A percentile compares a stretch with the other conserved stretches of the same genome.
phyloP scores from a whole-genome alignment of 2,113 vertebrate genomes.

The Ochotona princeps region DNA sequence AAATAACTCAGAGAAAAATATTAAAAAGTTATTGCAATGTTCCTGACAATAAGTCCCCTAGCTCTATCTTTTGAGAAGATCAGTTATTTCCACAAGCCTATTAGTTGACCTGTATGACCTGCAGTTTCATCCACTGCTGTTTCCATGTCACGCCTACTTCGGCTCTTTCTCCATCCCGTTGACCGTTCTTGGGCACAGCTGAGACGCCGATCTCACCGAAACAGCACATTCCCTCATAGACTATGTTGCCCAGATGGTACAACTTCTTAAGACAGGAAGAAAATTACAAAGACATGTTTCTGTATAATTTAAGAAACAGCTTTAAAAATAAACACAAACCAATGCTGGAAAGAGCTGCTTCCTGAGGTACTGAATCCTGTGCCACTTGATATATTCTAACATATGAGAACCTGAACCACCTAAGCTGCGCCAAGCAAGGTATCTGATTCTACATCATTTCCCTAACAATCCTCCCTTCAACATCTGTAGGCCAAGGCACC shows the following conservation, averaged over 20 bases:
- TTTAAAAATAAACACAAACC: slow-evolving; percentile 72
- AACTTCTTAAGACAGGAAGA: slow-evolving; percentile 66
- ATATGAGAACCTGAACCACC: slow-evolving; percentile 6
- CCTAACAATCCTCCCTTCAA: not conserved
- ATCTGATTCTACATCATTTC: not conserved
- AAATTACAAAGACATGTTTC: slow-evolving; percentile 62
- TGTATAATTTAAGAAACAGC: slow-evolving; percentile 59
- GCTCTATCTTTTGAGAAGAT: slow-evolving; percentile 24
- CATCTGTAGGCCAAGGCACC: not conserved
- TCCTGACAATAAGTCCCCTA: not conserved
- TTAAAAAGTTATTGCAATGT: not conserved
- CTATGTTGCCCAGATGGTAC: slow-evolving; percentile 54
- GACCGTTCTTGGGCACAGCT: slow-evolving; percentile 26
- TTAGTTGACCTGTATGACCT: not conserved
- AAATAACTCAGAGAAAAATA: not conserved
- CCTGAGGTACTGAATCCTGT: slow-evolving; percentile 3
- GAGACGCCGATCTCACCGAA: not conserved
- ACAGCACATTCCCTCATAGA: slow-evolving; percentile 41
- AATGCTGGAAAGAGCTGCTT: slow-evolving; percentile 51
- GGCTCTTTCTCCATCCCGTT: not conserved
- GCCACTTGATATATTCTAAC: slow-evolving; percentile 7
- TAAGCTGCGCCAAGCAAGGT: slow-evolving; percentile 19
- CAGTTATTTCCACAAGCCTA: not conserved
- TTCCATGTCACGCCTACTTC: not conserved
- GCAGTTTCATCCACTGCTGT: not conserved